Conservation (phyloP, 2,888 invertebrate genomes). For the Phaedon cochleariae region DNA sequence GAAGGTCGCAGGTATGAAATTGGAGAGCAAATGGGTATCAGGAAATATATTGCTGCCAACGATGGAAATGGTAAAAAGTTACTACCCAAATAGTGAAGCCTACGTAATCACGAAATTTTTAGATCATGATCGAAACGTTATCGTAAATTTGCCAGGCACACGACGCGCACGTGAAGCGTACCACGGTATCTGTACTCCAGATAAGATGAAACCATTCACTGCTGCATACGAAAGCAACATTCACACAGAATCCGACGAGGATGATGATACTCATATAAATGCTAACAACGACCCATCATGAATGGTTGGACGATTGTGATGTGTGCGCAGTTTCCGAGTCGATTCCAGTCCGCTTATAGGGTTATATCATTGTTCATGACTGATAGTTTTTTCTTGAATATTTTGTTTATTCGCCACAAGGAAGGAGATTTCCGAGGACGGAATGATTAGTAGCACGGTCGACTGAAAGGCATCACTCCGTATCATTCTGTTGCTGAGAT, state of each 20-base stretch:
- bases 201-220: conserved; percentile 21
- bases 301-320: too few relatives aligned
- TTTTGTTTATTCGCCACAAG: too few relatives aligned
- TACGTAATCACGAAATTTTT: conserved; percentile 26
- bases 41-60: conserved; percentile 7
- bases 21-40: conserved; percentile 8
- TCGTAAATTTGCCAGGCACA: conserved; percentile 28
- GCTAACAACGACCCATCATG: too few relatives aligned
- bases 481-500: too few relatives aligned
- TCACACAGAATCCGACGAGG: not conserved
- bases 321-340: too few relatives aligned
- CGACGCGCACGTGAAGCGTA: conserved; percentile 13
- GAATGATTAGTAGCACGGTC: too few relatives aligned
- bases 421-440: too few relatives aligned
- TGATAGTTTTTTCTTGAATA: too few relatives aligned
- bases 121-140: conserved; percentile 26
- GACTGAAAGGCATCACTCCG: too few relatives aligned
- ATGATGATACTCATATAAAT: too few relatives aligned
- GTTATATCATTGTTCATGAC: too few relatives aligned
- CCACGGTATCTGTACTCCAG: conserved; percentile 21
- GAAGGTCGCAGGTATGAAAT: not conserved
- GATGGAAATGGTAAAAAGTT: conserved; percentile 33
- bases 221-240: not conserved
- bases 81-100: conserved; percentile 26
- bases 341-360: too few relatives aligned